Evolutionary conservation across 2,113 vertebrate species (phyloP).

Genomic region (Antennarius striatus): DNA sequence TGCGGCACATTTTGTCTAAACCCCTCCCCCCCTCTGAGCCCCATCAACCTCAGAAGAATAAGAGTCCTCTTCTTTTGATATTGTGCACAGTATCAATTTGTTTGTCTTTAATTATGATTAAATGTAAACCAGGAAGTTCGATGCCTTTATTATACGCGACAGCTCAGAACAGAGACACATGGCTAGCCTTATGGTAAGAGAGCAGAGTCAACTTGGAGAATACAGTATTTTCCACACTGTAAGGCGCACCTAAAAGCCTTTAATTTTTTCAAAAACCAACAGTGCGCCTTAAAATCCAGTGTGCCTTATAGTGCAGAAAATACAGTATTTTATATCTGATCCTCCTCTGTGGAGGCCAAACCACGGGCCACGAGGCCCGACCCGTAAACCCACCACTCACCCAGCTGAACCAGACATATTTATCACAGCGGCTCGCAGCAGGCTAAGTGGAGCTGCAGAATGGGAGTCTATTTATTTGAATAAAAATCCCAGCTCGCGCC

Average conservation of each 20-base stretch:
- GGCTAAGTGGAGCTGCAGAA: slow-evolving; percentile 34
- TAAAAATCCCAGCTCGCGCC: slow-evolving; percentile 51
- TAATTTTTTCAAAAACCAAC: too few species aligned
- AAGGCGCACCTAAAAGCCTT: too few species aligned
- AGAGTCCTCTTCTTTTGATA: slow-evolving; percentile 53
- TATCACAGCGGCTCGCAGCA: slow-evolving; percentile 42
- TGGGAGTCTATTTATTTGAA: slow-evolving; percentile 69
- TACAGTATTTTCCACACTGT: background rate
- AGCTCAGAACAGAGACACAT: slow-evolving; percentile 28
- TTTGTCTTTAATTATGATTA: slow-evolving; percentile 69
- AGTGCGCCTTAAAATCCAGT: too few species aligned
- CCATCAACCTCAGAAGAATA: slow-evolving; percentile 49
- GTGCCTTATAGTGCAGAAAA: too few species aligned
- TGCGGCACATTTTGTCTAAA: slow-evolving; percentile 64
- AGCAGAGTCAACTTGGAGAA: slow-evolving; percentile 1
- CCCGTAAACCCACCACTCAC: slow-evolving; percentile 34
- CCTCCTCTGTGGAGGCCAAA: slow-evolving; percentile 20
- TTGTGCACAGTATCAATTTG: slow-evolving; percentile 49
- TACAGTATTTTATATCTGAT: slow-evolving; percentile 17
- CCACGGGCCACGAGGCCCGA: slow-evolving; percentile 28
- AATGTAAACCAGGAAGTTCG: slow-evolving; percentile 54
- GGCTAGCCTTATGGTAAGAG: slow-evolving; percentile 34
- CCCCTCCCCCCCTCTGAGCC: background rate
- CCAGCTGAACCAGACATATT: slow-evolving; percentile 43
- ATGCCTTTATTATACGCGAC: slow-evolving; percentile 42